phyloP scores from a whole-genome alignment of 2,888 invertebrate genomes.

The Halictus ligatus region DNA sequence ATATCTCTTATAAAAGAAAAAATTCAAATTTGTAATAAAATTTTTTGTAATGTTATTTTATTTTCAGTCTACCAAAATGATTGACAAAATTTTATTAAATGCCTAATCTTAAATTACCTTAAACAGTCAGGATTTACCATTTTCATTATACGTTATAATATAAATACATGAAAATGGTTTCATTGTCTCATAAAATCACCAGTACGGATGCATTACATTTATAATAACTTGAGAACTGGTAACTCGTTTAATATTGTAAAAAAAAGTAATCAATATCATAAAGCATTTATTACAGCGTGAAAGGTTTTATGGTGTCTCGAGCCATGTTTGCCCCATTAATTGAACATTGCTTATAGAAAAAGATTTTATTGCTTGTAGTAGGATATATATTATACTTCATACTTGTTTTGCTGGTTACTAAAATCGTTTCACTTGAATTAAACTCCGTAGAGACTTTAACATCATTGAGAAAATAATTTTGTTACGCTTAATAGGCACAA shows the following conservation, averaged over 20 bases:
- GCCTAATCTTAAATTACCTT: background rate
- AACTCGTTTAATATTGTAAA: background rate
- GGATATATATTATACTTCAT: background rate
- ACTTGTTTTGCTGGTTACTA: background rate
- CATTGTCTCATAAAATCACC: background rate
- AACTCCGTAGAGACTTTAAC: background rate
- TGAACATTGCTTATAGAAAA: background rate
- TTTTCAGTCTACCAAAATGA: too few relatives aligned
- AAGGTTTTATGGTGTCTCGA: slow-evolving; percentile 6
- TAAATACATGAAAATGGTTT: background rate
- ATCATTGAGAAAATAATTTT: background rate
- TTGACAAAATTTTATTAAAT: background rate
- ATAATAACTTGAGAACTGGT: background rate
- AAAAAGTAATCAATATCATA: background rate
- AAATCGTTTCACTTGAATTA: background rate
- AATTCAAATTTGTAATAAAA: background rate
- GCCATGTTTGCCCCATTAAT: slow-evolving; percentile 3
- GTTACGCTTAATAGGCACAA: too few relatives aligned
- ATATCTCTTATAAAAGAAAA: background rate
- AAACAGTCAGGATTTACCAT: background rate
- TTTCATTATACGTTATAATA: background rate
- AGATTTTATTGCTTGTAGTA: background rate
- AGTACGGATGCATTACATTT: background rate
- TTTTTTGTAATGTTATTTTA: background rate
- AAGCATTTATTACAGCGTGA: background rate